These are phyloP conservation scores for Himalopsyche japonica DNA, from an alignment of 2,888 invertebrate genomes.

Conservation along the genomic window DNA sequence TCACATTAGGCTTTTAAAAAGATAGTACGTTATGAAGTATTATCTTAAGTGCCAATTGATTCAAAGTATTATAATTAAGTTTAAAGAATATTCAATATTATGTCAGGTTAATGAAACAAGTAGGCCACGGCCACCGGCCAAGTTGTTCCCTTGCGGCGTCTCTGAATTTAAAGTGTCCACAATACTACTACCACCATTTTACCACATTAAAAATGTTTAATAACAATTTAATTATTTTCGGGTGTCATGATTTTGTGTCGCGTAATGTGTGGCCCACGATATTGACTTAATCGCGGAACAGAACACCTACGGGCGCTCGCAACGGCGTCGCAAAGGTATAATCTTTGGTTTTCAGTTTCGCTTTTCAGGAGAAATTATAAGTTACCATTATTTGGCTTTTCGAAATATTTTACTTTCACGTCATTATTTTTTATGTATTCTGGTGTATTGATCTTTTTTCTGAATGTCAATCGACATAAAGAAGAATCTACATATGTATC, in stretches of 20 bases:
- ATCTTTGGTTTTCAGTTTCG: not conserved
- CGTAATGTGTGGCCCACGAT: conserved; percentile 1
- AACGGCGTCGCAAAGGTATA: not conserved
- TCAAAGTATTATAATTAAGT: too few species aligned
- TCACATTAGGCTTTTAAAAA: too few species aligned
- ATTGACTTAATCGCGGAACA: not conserved
- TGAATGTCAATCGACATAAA: too few species aligned
- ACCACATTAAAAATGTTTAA: conserved; percentile 1
- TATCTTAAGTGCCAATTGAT: too few species aligned
- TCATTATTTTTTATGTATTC: too few species aligned
- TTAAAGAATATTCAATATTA: too few species aligned
- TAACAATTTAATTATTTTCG: conserved; percentile 10
- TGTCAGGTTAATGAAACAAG: not conserved
- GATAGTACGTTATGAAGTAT: too few species aligned
- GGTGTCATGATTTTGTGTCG: conserved; percentile 10
- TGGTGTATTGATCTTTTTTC: too few species aligned
- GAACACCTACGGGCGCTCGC: not conserved
- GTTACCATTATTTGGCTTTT: too few species aligned
- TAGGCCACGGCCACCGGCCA: not conserved
- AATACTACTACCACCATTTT: not conserved
- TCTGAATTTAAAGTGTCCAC: not conserved
- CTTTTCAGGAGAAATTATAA: not conserved
- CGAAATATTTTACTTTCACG: too few species aligned
- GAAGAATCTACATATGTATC: too few species aligned
- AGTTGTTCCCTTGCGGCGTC: not conserved